phyloP scores from a whole-genome alignment of 2,888 invertebrate species.

The Selenia dentaria region DNA sequence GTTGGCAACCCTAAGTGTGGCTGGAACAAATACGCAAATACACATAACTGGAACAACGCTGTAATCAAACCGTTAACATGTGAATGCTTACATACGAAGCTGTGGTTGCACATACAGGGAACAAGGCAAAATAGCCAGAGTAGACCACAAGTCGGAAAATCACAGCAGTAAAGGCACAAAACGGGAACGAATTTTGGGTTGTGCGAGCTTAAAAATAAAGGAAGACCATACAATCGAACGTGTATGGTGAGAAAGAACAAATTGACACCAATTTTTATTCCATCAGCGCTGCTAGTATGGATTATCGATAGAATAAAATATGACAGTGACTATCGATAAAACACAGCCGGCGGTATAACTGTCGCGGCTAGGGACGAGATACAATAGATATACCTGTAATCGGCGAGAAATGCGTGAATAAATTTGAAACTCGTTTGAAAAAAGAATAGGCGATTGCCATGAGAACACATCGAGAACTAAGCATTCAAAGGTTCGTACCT shows the following conservation, averaged over 20 bases:
- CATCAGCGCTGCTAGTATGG: too few species aligned
- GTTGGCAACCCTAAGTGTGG: too few species aligned
- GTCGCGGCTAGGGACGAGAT: too few species aligned
- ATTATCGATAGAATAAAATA: too few species aligned
- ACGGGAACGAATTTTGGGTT: not conserved
- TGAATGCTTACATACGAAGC: not conserved
- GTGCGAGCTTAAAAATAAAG: not conserved
- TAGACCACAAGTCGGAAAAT: not conserved
- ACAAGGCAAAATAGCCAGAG: not conserved
- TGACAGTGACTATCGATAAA: too few species aligned
- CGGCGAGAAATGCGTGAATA: too few species aligned
- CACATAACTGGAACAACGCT: not conserved
- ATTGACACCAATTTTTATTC: not conserved
- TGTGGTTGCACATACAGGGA: not conserved
- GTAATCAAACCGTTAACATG: not conserved
- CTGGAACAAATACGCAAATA: not conserved
- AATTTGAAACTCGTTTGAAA: too few species aligned
- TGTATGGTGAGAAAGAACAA: not conserved
- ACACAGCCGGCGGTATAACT: too few species aligned
- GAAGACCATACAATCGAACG: not conserved
- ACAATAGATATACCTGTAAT: too few species aligned
- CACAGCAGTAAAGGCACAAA: not conserved
- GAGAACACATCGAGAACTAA: too few species aligned
- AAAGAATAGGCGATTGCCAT: too few species aligned
- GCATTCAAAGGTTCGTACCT: too few species aligned